phyloP scores from a whole-genome alignment of 2,888 invertebrate genomes.

The Nowickia ferox region DNA sequence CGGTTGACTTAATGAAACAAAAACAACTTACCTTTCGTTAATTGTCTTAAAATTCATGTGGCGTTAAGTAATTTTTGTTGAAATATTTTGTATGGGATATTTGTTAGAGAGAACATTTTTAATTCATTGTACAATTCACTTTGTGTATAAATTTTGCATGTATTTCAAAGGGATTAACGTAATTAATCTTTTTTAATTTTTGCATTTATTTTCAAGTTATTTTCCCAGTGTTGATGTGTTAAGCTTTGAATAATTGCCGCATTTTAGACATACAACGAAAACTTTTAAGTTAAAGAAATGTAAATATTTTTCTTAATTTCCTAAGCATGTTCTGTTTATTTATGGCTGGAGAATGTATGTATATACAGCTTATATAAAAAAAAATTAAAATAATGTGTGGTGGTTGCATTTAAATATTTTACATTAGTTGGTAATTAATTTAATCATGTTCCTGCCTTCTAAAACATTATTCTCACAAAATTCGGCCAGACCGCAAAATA shows the following conservation, averaged over 20 bases:
- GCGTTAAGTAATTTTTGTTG: conserved; percentile 66
- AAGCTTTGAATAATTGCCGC: conserved; percentile 59
- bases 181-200: conserved; percentile 56
- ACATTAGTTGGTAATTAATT: conserved; percentile 18
- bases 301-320: conserved; percentile 42
- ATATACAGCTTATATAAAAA: neutral
- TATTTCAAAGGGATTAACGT: conserved; percentile 57
- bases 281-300: conserved; percentile 41
- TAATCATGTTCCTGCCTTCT: neutral
- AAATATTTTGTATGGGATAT: conserved; percentile 61
- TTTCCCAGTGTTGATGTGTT: conserved; percentile 4
- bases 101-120: conserved; percentile 15
- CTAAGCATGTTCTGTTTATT: conserved; percentile 25
- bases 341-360: conserved; percentile 5
- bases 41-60: conserved; percentile 65
- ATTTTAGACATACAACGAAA: conserved; percentile 34
- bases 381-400: no score
- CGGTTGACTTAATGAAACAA: neutral
- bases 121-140: conserved; percentile 3
- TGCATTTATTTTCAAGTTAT: neutral
- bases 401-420: no score
- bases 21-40: conserved; percentile 46
- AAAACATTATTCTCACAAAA: no score
- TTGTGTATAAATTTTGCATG: conserved; percentile 28
- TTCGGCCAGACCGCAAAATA: no score